These are phyloP conservation scores for Artibeus jamaicensis DNA, from an alignment of 2,797 vertebrate species.

Conservation along the genomic window DNA sequence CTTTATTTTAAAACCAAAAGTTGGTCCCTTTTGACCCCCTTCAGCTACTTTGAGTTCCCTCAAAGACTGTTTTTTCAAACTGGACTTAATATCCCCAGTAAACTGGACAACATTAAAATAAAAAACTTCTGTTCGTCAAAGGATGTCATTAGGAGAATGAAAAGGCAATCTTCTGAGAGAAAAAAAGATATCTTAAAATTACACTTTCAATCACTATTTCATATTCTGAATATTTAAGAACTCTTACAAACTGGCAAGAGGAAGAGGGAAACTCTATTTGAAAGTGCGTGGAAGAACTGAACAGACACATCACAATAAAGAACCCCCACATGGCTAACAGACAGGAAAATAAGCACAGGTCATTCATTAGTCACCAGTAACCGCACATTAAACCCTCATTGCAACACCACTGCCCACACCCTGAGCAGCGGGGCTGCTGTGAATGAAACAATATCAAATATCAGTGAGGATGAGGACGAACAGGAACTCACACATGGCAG, in stretches of 20 bases:
- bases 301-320: not conserved
- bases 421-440: not conserved
- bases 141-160: not conserved
- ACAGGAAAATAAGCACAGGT: not conserved
- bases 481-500: not conserved
- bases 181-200: not conserved
- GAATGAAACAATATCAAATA: not conserved
- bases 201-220: not conserved
- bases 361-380: not conserved
- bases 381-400: not conserved
- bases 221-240: not conserved
- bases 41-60: not conserved
- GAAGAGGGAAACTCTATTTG: not conserved
- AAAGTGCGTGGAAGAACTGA: not conserved
- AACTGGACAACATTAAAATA: not conserved
- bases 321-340: not conserved
- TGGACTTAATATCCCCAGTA: not conserved
- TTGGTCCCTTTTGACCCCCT: not conserved
- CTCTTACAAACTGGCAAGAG: not conserved
- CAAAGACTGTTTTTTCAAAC: not conserved
- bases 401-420: not conserved
- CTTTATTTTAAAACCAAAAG: not conserved
- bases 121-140: not conserved
- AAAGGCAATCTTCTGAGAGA: not conserved
- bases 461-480: not conserved